phyloP scores from a whole-genome alignment of 2,888 invertebrate genomes.

The Smittia aterrima region DNA sequence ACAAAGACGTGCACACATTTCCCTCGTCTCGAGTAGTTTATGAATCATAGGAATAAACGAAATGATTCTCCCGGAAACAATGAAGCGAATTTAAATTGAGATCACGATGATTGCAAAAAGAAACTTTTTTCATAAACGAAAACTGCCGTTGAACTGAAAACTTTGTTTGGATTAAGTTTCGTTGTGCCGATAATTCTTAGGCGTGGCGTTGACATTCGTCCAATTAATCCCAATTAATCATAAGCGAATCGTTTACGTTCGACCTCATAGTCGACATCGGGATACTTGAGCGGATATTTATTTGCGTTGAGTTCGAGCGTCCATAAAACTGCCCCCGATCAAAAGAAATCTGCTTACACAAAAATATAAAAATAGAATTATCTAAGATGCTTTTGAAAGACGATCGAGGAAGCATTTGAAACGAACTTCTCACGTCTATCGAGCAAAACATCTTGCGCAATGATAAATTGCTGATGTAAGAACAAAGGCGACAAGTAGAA shows the following conservation, averaged over 20 bases:
- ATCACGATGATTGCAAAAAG: neutral
- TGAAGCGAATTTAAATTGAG: neutral
- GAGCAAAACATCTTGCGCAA: neutral
- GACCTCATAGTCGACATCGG: neutral
- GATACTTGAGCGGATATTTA: neutral
- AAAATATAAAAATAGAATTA: slow-evolving; percentile 1
- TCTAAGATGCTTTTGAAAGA: neutral
- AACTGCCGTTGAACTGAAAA: slow-evolving; percentile 6
- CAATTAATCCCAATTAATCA: slow-evolving; percentile 25
- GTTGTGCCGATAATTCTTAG: neutral
- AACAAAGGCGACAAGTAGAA: slow-evolving; percentile 5
- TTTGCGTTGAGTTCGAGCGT: neutral
- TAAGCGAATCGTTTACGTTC: neutral
- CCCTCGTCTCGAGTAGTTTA: neutral
- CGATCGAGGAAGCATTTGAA: neutral
- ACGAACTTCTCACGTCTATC: slow-evolving; percentile 18
- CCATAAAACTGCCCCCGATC: slow-evolving; percentile 13
- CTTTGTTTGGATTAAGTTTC: neutral
- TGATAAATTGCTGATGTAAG: neutral
- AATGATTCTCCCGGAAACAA: slow-evolving; percentile 7
- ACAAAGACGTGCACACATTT: neutral
- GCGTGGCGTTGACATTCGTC: slow-evolving; percentile 9
- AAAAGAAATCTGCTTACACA: neutral
- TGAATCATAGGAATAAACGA: neutral
- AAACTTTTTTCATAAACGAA: neutral